These are phyloP conservation scores for Thalassoma bifasciatum DNA, from an alignment of 2,113 vertebrate species.

Conservation along the genomic window DNA sequence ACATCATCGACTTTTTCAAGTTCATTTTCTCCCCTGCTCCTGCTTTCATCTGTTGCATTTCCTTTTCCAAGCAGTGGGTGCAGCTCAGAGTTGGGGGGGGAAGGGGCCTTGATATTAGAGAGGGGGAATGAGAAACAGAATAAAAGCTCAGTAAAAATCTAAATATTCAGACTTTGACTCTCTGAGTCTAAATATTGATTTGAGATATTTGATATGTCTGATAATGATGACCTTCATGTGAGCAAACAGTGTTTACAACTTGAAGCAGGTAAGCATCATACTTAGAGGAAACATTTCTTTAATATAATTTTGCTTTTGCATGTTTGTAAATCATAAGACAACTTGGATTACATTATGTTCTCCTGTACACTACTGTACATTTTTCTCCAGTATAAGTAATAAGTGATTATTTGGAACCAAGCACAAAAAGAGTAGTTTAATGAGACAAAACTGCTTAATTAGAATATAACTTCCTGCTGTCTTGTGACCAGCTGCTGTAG, in stretches of 20 bases:
- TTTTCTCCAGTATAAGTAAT: background rate
- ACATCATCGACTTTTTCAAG: constrained; percentile 80
- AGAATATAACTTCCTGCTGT: background rate
- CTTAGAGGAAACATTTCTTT: background rate
- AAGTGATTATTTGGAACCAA: background rate
- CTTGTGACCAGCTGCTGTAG: constrained; percentile 24
- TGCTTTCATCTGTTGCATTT: constrained; percentile 75
- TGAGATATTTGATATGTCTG: background rate
- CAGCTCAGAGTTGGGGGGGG: constrained; percentile 10
- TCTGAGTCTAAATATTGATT: background rate
- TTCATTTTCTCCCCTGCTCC: constrained; percentile 51
- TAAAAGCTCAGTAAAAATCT: background rate
- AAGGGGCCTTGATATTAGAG: constrained; percentile 8
- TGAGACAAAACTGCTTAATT: background rate
- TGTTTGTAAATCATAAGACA: background rate
- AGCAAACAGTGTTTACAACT: background rate
- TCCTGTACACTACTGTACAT: background rate
- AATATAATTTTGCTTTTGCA: background rate
- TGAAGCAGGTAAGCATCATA: constrained; percentile 1
- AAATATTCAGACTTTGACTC: background rate
- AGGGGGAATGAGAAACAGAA: constrained; percentile 7
- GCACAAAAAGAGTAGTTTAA: background rate
- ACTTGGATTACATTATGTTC: background rate
- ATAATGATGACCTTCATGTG: constrained; percentile 20
- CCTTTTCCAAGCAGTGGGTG: constrained; percentile 8